These are phyloP conservation scores for Masticophis lateralis DNA, from an alignment of 2,797 vertebrate species.

Conservation along the genomic window DNA sequence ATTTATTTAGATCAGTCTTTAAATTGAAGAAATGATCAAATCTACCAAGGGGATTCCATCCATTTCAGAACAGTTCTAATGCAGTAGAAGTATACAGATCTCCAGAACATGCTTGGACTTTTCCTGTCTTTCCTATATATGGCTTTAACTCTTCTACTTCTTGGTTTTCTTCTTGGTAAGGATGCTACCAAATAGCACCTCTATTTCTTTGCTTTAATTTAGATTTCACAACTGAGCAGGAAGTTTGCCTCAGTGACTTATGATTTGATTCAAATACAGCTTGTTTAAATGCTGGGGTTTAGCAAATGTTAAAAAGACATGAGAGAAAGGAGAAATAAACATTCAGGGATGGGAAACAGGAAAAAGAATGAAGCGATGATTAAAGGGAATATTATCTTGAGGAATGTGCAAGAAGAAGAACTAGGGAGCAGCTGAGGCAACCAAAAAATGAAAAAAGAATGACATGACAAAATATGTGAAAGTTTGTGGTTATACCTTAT, in stretches of 20 bases:
- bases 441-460: background rate
- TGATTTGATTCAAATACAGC: background rate
- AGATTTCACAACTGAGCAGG: background rate
- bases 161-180: background rate
- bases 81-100: background rate
- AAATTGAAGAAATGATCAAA: background rate
- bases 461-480: background rate
- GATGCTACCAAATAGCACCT: background rate
- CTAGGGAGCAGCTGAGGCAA: background rate
- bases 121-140: background rate
- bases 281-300: background rate
- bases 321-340: background rate
- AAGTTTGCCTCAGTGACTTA: background rate
- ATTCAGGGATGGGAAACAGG: background rate
- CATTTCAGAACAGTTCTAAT: background rate
- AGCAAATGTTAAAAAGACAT: background rate
- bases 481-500: background rate
- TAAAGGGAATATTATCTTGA: background rate
- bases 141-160: background rate
- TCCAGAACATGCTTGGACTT: background rate
- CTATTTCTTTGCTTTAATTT: background rate
- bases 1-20: background rate
- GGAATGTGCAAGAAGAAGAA: background rate
- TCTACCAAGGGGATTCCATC: background rate
- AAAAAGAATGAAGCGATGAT: background rate